These are phyloP conservation scores for Alligator mississippiensis DNA, from an alignment of 2,113 vertebrate genomes.

Conservation along the genomic window DNA sequence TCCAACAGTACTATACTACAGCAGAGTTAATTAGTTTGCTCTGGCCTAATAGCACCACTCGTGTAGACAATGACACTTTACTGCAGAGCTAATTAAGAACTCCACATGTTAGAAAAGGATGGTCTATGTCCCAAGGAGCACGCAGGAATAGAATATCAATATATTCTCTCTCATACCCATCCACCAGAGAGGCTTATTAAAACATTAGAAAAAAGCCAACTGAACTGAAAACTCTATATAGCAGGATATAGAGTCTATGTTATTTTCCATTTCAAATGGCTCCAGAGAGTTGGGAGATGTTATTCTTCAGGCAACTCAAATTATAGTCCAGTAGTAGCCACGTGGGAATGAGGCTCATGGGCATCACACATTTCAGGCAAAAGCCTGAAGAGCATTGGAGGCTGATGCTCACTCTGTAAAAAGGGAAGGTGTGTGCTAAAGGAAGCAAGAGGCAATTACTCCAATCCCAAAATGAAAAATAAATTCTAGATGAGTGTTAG, in stretches of 20 bases:
- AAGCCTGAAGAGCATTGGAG: neutral
- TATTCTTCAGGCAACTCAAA: neutral
- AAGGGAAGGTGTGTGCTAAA: neutral
- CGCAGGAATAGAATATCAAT: neutral
- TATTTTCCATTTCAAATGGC: neutral
- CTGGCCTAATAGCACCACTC: too few species aligned
- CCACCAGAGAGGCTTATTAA: neutral
- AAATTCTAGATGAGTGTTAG: too few species aligned
- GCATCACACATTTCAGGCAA: rapidly evolving
- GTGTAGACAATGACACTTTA: too few species aligned
- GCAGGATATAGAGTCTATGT: neutral
- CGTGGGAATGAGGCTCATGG: rapidly evolving
- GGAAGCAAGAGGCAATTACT: neutral
- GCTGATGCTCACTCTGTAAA: neutral
- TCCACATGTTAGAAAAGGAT: neutral
- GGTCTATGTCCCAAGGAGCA: neutral
- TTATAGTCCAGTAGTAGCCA: neutral
- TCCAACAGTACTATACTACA: too few species aligned
- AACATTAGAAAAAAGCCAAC: neutral
- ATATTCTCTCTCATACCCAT: neutral
- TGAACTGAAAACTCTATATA: neutral
- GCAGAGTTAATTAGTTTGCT: too few species aligned
- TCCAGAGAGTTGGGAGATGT: neutral
- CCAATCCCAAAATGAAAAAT: too few species aligned
- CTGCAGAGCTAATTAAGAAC: too few species aligned